Conservation (phyloP, 2,888 invertebrate genomes). For the Melanchra persicariae region DNA sequence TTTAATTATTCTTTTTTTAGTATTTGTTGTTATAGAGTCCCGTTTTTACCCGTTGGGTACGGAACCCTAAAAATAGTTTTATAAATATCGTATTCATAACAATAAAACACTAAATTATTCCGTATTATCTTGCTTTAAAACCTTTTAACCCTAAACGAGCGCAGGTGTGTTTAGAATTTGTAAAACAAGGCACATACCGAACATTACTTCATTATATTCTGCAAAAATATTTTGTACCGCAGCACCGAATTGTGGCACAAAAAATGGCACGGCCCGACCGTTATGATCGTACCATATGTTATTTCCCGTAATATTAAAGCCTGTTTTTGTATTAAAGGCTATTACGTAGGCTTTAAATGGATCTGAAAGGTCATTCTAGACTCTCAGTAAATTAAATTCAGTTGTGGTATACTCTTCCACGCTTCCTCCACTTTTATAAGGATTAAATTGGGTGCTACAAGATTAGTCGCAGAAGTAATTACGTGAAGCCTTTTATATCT, state of each 20-base stretch:
- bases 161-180: neutral
- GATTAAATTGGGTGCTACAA: constrained; percentile 12
- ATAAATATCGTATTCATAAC: neutral
- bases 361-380: neutral
- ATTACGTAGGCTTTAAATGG: constrained; percentile 1
- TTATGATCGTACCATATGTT: constrained; percentile 9
- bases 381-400: constrained; percentile 4
- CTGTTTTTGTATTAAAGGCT: constrained; percentile 6
- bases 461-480: constrained; percentile 3
- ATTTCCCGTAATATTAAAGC: neutral
- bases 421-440: neutral
- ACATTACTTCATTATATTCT: neutral
- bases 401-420: neutral
- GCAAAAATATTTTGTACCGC: constrained; percentile 17
- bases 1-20: no score
- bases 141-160: neutral
- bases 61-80: neutral
- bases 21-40: no score
- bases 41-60: no score
- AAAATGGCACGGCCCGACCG: neutral
- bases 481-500: constrained; percentile 40
- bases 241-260: neutral
- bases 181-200: neutral
- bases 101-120: neutral
- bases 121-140: neutral